phyloP scores from a whole-genome alignment of 2,797 vertebrate genomes.

The Poeciliopsis infans region DNA sequence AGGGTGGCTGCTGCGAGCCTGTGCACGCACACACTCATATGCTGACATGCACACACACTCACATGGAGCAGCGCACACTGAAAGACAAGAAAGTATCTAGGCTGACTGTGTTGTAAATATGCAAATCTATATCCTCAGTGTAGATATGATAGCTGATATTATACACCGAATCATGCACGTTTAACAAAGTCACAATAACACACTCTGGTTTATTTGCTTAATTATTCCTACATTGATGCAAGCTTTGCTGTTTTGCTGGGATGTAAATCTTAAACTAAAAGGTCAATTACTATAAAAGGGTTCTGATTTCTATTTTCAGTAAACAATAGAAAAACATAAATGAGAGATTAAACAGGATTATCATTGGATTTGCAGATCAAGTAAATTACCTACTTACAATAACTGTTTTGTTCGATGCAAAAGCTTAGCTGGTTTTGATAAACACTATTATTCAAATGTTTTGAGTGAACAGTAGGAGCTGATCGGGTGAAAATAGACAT shows the following conservation, averaged over 20 bases:
- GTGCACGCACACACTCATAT: constrained; percentile 69
- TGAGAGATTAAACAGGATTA: not conserved
- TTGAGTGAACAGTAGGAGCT: not conserved
- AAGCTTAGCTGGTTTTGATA: constrained; percentile 1
- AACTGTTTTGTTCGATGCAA: not conserved
- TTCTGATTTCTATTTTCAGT: not conserved
- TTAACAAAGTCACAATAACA: constrained; percentile 58
- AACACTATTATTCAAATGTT: not conserved
- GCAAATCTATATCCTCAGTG: constrained; percentile 72
- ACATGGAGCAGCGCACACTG: constrained; percentile 35
- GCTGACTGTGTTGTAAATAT: constrained; percentile 72
- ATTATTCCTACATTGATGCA: constrained; percentile 60
- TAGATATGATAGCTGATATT: constrained; percentile 72
- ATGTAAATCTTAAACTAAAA: constrained; percentile 42
- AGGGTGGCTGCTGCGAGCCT: constrained; percentile 79
- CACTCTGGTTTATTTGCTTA: constrained; percentile 57
- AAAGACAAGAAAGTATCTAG: constrained; percentile 64
- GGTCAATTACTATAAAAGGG: constrained; percentile 27
- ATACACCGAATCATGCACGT: constrained; percentile 65
- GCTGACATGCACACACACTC: constrained; percentile 20
- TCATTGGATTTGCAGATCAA: constrained; percentile 8
- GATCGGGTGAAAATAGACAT: constrained; percentile 16
- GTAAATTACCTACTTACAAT: not conserved
- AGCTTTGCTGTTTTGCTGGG: constrained; percentile 31
- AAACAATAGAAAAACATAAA: constrained; percentile 29